phyloP scores from a whole-genome alignment of 1,140 invertebrate genomes.

The Zaprionus davidi region DNA sequence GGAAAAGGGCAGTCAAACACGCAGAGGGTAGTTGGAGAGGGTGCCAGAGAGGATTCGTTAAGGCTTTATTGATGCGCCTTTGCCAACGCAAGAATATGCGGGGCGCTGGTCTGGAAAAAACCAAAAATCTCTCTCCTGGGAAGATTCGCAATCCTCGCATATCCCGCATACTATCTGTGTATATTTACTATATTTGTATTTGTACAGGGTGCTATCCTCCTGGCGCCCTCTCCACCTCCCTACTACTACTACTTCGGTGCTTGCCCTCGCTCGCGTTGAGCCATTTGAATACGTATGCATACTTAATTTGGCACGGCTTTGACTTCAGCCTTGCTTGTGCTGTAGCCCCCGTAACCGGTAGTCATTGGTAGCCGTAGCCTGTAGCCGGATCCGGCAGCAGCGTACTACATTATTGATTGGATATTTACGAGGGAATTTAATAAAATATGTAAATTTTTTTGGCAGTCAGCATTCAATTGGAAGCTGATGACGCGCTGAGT shows the following conservation, averaged over 20 bases:
- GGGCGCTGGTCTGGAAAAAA: conserved; percentile 62
- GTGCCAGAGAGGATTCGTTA: conserved; percentile 26
- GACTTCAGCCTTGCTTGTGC: conserved; percentile 45
- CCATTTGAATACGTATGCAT: conserved; percentile 81
- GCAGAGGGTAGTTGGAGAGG: conserved; percentile 1
- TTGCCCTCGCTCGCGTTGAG: conserved; percentile 43
- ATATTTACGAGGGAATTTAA: conserved; percentile 80
- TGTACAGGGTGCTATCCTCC: background rate
- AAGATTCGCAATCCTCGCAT: conserved; percentile 19
- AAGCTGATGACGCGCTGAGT: conserved; percentile 33
- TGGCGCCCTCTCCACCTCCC: background rate
- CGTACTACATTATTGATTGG: conserved; percentile 81
- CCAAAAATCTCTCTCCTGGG: conserved; percentile 78
- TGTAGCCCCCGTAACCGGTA: background rate
- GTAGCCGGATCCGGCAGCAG: conserved; percentile 55
- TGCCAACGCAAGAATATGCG: conserved; percentile 47
- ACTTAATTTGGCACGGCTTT: conserved; percentile 79
- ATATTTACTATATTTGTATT: conserved; percentile 50
- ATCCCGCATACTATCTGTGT: conserved; percentile 25
- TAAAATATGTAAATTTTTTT: conserved; percentile 78
- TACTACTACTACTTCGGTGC: background rate
- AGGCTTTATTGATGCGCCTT: conserved; percentile 69
- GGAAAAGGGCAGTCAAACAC: conserved; percentile 44
- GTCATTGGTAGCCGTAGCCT: background rate
- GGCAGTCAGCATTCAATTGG: conserved; percentile 60